Base-by-base conservation (phyloP, 35 echinoderm and acorn worm genomes). In the Amphiura filiformis region DNA sequence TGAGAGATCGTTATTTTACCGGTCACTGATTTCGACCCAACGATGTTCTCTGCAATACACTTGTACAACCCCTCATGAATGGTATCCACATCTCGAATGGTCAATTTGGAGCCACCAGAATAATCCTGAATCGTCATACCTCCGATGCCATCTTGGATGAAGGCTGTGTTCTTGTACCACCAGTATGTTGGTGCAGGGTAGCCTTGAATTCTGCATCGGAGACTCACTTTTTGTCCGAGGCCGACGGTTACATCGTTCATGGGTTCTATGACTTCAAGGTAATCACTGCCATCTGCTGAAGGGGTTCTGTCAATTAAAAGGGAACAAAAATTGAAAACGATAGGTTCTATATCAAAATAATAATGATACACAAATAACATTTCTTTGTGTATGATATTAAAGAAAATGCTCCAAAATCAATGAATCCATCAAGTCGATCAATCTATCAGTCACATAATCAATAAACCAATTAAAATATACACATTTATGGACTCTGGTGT, bases 101-200 rank as follows among this genome's bases (percentile, higher is more conserved):
- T 87, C 13, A 99, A 79, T 40, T 84, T 87, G 1, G 96, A 99
- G 12, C 96, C 96, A 82, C 96, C 91, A 0, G 84, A 81, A 47
- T 82, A 91, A 15, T 92, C 83, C 77, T 87, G 76, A 26, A 99
- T 87, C 1, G 76, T 91, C 35, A 95, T 88, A 4, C 96, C 81
- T 35, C 87, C 84, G 18, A 88, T 86, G 65, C 83, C 79, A 31
- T 84, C 84, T 35, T 86, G 47, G 32, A 95, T 90, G 35, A 84
- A 85, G 9, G 87, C 93, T 76, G 88, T 89, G 31, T 99, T 94
- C 32, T 90, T 77, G 76, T 88, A 99, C 96, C 96, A 99, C 87
- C 85, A 92, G 76, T 94, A 92, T 20, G 82, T 65, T 40, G 93
- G 96, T 57, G 37, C 65, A 13, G 93, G 96, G 64, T 39, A 89